phyloP scores from a whole-genome alignment of 2,888 invertebrate species.

The Cynaeus angustus region DNA sequence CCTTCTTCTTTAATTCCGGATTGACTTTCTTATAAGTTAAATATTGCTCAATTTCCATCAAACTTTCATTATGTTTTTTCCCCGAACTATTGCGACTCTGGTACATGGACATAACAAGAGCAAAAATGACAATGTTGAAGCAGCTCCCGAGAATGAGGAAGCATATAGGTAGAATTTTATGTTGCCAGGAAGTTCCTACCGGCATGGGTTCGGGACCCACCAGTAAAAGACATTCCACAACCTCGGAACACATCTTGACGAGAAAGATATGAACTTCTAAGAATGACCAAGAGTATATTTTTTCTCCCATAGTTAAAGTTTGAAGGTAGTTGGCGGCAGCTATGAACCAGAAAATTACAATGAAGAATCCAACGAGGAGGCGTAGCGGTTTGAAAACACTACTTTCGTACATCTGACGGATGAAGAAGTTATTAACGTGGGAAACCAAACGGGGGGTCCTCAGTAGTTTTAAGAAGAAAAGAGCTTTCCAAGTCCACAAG shows the following conservation, averaged over 20 bases:
- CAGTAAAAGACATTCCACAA: not conserved
- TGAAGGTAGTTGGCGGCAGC: not conserved
- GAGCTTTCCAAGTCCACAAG: not conserved
- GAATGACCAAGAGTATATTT: not conserved
- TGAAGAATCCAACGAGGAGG: not conserved
- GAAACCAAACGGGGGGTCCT: not conserved
- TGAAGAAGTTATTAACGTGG: not conserved
- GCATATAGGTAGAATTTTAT: not conserved
- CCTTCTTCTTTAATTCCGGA: slow-evolving; percentile 63
- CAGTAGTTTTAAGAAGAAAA: not conserved
- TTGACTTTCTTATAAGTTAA: slow-evolving; percentile 71
- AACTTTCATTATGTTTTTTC: slow-evolving; percentile 60
- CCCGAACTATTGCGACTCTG: slow-evolving; percentile 58
- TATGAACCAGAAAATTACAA: not conserved
- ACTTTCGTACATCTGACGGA: not conserved
- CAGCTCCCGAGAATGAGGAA: not conserved
- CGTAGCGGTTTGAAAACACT: not conserved
- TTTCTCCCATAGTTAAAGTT: not conserved
- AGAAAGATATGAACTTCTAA: not conserved
- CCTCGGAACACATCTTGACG: not conserved
- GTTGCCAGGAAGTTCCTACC: not conserved
- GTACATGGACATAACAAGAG: slow-evolving; percentile 21
- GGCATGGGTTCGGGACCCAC: not conserved
- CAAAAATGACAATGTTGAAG: not conserved
- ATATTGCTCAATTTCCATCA: slow-evolving; percentile 69